phyloP scores from a whole-genome alignment of 1,140 invertebrate genomes.

The Pissodes strobi region DNA sequence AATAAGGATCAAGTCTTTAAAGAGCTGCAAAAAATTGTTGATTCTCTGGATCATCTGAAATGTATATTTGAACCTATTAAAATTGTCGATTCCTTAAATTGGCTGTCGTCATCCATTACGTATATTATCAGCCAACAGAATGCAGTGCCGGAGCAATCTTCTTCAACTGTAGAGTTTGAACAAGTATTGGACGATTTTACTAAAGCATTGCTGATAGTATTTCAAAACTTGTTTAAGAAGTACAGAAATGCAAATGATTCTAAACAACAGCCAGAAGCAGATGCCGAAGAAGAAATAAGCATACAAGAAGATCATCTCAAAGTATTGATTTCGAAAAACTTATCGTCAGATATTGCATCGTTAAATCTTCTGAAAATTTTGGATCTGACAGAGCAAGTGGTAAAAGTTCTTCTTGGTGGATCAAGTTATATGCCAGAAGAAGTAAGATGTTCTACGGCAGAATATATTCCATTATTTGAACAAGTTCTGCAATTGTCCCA shows the following conservation, averaged over 20 bases:
- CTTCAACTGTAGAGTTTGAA: constrained; percentile 46
- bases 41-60: constrained; percentile 48
- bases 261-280: constrained; percentile 17
- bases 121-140: constrained; percentile 5
- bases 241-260: constrained; percentile 47
- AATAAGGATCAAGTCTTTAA: constrained; percentile 6
- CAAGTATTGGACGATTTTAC: constrained; percentile 61
- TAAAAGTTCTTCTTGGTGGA: constrained; percentile 22
- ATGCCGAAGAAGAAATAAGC: constrained; percentile 51
- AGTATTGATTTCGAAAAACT: constrained; percentile 63
- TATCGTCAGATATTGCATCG: constrained; percentile 62
- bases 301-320: constrained; percentile 69
- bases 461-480: constrained; percentile 71
- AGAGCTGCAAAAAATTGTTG: constrained; percentile 33
- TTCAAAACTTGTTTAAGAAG: constrained; percentile 75
- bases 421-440: constrained; percentile 10
- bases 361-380: constrained; percentile 60
- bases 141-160: constrained; percentile 34
- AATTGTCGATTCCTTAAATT: constrained; percentile 35
- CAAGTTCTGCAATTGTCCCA: constrained; percentile 77
- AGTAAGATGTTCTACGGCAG: constrained; percentile 42
- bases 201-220: constrained; percentile 64
- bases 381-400: constrained; percentile 30
- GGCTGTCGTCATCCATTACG: constrained; percentile 21
- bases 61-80: constrained; percentile 38